Base-by-base conservation (phyloP, 2,888 invertebrate genomes). In the Orchestes rusci region DNA sequence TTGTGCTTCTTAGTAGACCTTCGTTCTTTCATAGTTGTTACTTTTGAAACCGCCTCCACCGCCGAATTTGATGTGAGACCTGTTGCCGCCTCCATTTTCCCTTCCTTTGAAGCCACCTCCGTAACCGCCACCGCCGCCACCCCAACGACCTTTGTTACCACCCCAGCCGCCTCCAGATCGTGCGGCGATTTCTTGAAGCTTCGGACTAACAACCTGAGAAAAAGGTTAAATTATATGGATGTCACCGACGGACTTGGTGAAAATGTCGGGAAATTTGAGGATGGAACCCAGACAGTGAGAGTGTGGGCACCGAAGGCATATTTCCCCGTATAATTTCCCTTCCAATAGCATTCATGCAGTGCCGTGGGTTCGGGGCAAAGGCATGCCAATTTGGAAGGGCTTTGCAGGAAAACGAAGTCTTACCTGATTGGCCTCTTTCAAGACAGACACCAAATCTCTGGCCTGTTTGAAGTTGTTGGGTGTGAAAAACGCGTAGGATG, bases 401-500 rank as follows among this genome's bases (percentile, higher is more conserved):
- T n/a, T n/a, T n/a, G n/a, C n/a, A n/a, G 48, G 52, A 39, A 46
- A 33, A 41, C 12, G 27, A n/a, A n/a, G n/a, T 40, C 70, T 64
- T 59, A 82, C 82, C 75, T 92, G 91, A 57, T 92, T 91, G 47
- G 93, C 93, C 74, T 94, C 93, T 63, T 78, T 76, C 39, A 94
- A 76, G 18, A 93, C 91, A 56, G 88, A 84, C 23, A 94, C 82
- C 46, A 94, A 76, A 65, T 92, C 91, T 70, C 79, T 83, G 10
- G 92, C 91, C 70, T 93, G 91, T 57, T 86, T 82, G 51, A 82
- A 78, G 67, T 94, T 93, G 56, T 81, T 80, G 31, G 84, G 84
- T 34, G 93, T 93, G 72, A 94, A 93, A 75, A 95, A 93, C 45
- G 94, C 93, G 68, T 93, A 94, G 31, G 94, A 92, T 50, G 92